Evolutionary conservation across 2,888 invertebrate genomes (phyloP), one percentile per base, ranked within the genome.

Genomic region (Neuroscelio doddi): DNA sequence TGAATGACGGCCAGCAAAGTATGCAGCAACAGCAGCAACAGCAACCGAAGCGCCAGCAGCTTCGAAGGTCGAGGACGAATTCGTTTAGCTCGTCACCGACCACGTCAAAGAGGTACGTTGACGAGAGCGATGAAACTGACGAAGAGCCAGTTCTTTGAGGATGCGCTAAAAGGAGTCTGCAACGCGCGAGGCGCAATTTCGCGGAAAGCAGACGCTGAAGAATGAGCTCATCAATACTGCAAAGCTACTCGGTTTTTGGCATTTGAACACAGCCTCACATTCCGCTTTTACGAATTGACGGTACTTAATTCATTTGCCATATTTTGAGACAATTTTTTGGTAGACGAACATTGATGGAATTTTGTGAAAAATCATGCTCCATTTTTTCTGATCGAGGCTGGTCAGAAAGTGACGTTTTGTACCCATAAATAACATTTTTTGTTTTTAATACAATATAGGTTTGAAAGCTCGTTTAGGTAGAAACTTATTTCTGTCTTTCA

Each of bases 61-160:
- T 87, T 16, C 86, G 88, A 71, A 86, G 87, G 69, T 85, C 88
- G 58, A 88, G 89, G 80, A 88, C 88, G 67, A 88, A 88, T 7
- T 89, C 89, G 21, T 87, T 88, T 61, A 88, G 88, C 77, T 88
- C 89, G 81, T 64, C 87, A 1, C 87, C n/a, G n/a, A n/a, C n/a
- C n/a, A n/a, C n/a, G n/a, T n/a, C n/a, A n/a, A n/a, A n/a, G n/a
- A n/a, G 87, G 71, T 87, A 87, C 58, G 88, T 88, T 1, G 89
- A 90, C 39, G 89, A 88, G 47, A 80, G 81, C 58, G 81, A 81
- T 42, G 83, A 83, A 57, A 90, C 90, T 16, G 91, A 91, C 72
- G 91, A 91, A 67, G 91, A 91, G 78, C 88, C 90, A 41, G 87
- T 90, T 80, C 86, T 88, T 78, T 89, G 87, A 85, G 71, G 64